Conservation (phyloP, 2,888 invertebrate species). For the Hemistola chrysoprasaria region DNA sequence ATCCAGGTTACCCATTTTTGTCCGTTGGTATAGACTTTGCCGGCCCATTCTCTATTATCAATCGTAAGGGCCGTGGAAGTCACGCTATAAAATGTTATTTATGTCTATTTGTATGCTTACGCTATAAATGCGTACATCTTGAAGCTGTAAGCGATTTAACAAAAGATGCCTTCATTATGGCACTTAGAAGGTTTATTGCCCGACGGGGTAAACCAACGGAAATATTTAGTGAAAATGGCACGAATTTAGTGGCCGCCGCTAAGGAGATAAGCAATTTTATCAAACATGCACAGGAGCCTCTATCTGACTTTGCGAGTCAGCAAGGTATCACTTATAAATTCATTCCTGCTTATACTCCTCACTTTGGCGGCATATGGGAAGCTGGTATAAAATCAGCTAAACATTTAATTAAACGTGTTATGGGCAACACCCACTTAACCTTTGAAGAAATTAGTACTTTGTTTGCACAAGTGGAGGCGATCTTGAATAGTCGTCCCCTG, state of each 20-base stretch:
- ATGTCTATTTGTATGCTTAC: conserved; percentile 28
- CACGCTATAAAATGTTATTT: conserved; percentile 23
- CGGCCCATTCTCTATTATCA: conserved; percentile 14
- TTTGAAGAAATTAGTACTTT: conserved; percentile 21
- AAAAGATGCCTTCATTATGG: conserved; percentile 33
- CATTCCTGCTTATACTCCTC: no score
- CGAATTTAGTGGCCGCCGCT: conserved; percentile 33
- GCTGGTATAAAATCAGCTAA: conserved; percentile 18
- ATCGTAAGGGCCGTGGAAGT: conserved; percentile 19
- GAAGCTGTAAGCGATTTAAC: conserved; percentile 33
- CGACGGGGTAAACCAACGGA: conserved; percentile 35
- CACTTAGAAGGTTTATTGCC: conserved; percentile 32
- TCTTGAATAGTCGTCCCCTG: conserved; percentile 30
- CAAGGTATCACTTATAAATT: no score
- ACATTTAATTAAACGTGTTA: conserved; percentile 1
- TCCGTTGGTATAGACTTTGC: conserved; percentile 19
- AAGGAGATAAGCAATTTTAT: conserved; percentile 30
- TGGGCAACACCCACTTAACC: conserved; percentile 23
- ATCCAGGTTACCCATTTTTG: conserved; percentile 25
- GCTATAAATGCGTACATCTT: conserved; percentile 31
- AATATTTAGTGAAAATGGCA: conserved; percentile 37
- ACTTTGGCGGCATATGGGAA: no score
- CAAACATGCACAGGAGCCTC: neutral
- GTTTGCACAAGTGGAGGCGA: conserved; percentile 15
- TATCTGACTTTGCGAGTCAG: no score